Conservation (phyloP, 2,797 vertebrate genomes). For the Pelodytes ibericus region DNA sequence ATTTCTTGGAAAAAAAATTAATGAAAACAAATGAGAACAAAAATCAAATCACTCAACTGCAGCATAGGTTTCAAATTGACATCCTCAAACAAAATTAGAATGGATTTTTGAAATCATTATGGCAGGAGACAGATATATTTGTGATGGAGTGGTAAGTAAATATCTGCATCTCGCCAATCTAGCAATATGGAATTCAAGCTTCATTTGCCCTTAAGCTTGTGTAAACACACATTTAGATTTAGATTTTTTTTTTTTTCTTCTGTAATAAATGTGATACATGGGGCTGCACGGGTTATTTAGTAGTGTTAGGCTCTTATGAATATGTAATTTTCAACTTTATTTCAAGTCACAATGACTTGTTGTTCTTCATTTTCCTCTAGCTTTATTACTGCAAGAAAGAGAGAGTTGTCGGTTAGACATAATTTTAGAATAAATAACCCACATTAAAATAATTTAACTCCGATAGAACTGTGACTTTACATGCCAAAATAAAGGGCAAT, state of each 20-base stretch:
- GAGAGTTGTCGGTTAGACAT: constrained; percentile 17
- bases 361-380: constrained; percentile 17
- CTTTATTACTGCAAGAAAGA: constrained; percentile 21
- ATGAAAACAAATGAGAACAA: constrained; percentile 49
- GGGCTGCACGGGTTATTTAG: constrained; percentile 36
- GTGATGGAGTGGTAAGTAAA: constrained; percentile 34
- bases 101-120: constrained; percentile 50
- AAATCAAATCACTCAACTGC: constrained; percentile 45
- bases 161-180: constrained; percentile 29
- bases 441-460: constrained; percentile 41
- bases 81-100: constrained; percentile 48
- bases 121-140: constrained; percentile 39
- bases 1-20: constrained; percentile 32
- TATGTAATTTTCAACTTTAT: constrained; percentile 34
- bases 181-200: constrained; percentile 24
- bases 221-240: constrained; percentile 39
- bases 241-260: constrained; percentile 29
- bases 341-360: constrained; percentile 24
- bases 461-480: constrained; percentile 23
- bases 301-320: constrained; percentile 21
- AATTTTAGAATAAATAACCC: constrained; percentile 28
- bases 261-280: constrained; percentile 41
- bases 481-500: constrained; percentile 10
- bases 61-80: constrained; percentile 21
- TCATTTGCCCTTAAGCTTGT: constrained; percentile 34